Base-by-base conservation (phyloP, 2,113 vertebrate species). In the Hydrolagus affinis region DNA sequence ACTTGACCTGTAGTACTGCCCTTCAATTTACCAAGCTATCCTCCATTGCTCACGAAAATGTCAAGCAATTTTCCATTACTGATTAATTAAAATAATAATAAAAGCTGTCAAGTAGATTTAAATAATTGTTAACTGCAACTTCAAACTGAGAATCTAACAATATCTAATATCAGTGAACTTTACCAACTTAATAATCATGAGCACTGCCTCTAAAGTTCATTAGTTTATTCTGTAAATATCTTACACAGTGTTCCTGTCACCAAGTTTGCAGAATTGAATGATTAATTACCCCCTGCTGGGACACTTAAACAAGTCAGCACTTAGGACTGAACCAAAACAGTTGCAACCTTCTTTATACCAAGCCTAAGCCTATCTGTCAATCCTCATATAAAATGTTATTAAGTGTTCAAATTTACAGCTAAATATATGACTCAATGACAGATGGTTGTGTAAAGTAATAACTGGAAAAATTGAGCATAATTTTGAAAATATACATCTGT, bases 381-480 rank as follows among this genome's bases (percentile, higher is more conserved):
- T 92, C 90, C 89, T 90, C 87, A 89, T 92, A 95, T 95, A 92
- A 93, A 90, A 86, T 86, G 86, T 88, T 86, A 91, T 94, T 94
- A 95, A 94, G 91, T 89, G 88, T 87, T 76, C 91, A 94, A 92
- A 96, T 96, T 96, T 95, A 96, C 93, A 94, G 88, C 92, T 90
- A 89, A 17, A 83, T 66, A 19, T 64, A 32, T 25, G 32, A 66
- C 11, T 68, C 30, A 59, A 64, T 91, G 90, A 89, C 90, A 90
- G 89, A n/a, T 57, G 88, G 88, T 86, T 88, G 87, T 56, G 21
- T 15, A 10, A 62, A 23, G 60, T 28, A 21, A 30, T 68, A 66
- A 17, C 62, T 83, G 62, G 62, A 32, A 30, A 66, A 83, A 83
- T 83, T 66, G 15, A 8, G 23, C 30, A 44, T 64, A 66, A 32